Evolutionary conservation across 2,113 vertebrate species (phyloP).

Genomic region (Rhombomys opimus): DNA sequence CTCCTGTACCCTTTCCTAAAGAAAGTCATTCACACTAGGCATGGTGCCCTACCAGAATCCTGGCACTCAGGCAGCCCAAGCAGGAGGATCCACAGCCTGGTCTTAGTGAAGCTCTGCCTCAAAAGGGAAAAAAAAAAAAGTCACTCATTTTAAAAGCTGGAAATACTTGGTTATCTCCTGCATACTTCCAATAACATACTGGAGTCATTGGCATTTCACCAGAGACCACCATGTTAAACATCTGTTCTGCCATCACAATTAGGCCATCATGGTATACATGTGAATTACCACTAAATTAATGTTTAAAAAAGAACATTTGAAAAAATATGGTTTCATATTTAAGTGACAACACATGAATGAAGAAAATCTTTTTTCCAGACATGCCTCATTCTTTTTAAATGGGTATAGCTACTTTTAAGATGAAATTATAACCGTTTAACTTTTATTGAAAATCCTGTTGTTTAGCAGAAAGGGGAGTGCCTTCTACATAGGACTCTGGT

Average conservation of each 20-base stretch:
- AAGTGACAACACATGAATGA: background rate
- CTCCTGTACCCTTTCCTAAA: background rate
- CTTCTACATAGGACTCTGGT: background rate
- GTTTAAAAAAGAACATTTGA: background rate
- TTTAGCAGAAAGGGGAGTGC: background rate
- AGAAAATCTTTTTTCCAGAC: slow-evolving; percentile 1
- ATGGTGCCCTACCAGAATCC: background rate
- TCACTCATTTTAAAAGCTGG: background rate
- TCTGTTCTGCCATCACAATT: background rate
- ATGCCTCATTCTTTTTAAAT: slow-evolving; percentile 14
- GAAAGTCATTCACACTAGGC: background rate
- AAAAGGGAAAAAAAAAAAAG: background rate
- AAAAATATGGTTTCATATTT: background rate
- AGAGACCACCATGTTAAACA: background rate
- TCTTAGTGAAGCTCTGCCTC: background rate
- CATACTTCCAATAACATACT: background rate
- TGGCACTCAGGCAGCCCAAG: background rate
- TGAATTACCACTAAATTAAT: slow-evolving; percentile 14
- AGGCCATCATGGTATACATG: background rate
- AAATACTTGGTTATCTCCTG: background rate
- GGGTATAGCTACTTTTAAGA: slow-evolving; percentile 1
- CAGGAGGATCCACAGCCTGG: background rate
- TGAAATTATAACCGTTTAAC: background rate
- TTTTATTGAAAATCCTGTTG: slow-evolving; percentile 44
- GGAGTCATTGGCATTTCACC: background rate